Percentiles rank a stretch among this genome's conserved stretches.
phyloP scores from a whole-genome alignment of 2,888 invertebrate genomes.

The Serrognathus titanus region DNA sequence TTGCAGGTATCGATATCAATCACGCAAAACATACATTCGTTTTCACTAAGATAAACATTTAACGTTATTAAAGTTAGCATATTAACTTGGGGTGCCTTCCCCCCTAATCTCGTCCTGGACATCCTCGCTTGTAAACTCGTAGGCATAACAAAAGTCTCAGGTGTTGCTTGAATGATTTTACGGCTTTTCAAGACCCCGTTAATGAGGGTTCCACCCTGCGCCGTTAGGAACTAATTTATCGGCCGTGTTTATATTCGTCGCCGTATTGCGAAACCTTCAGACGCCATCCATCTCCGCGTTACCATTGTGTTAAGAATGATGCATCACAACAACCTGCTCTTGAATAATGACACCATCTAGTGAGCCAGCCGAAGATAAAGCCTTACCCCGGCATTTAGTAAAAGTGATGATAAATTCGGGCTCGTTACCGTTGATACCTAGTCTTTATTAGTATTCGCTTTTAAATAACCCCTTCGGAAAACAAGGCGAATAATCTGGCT shows the following conservation, averaged over 20 bases:
- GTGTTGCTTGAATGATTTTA: constrained; percentile 21
- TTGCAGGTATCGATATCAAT: no score
- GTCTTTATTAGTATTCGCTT: constrained; percentile 6
- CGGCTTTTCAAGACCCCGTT: constrained; percentile 26
- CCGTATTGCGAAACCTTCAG: constrained; percentile 21
- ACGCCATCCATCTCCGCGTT: constrained; percentile 21
- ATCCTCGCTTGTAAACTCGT: neutral
- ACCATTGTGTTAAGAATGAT: constrained; percentile 30
- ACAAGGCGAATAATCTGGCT: no score
- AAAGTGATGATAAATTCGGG: constrained; percentile 21
- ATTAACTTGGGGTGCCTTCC: no score
- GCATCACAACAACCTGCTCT: constrained; percentile 38
- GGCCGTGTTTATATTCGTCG: constrained; percentile 38
- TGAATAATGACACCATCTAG: constrained; percentile 38
- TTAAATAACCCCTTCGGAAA: neutral
- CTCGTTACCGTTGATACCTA: constrained; percentile 20
- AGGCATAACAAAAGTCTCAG: constrained; percentile 15
- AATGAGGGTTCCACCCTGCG: constrained; percentile 34
- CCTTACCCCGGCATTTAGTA: constrained; percentile 15
- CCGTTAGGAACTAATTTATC: constrained; percentile 39
- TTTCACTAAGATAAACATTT: no score
- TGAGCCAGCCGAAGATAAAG: constrained; percentile 35
- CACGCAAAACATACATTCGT: no score
- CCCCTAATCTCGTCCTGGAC: no score
- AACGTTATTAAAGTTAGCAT: no score